phyloP scores from a whole-genome alignment of 2,888 invertebrate genomes.

The Sarcophaga variegata region DNA sequence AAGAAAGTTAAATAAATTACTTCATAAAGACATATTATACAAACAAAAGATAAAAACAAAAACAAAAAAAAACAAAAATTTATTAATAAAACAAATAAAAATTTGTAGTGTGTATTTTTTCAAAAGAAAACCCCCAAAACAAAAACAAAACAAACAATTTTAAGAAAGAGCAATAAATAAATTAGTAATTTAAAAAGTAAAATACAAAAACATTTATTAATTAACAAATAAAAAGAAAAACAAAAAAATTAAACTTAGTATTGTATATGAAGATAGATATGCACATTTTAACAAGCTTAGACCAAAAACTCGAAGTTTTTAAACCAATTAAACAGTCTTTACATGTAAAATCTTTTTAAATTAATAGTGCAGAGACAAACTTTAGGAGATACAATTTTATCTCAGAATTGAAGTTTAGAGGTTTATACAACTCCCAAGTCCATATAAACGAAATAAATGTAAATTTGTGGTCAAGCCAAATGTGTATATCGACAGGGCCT shows the following conservation, averaged over 20 bases:
- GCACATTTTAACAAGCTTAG: too few species aligned
- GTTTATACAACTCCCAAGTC: too few species aligned
- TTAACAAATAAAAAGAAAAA: too few species aligned
- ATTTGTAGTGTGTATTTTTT: slow-evolving; percentile 68
- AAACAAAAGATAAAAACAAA: background rate
- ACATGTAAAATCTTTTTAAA: too few species aligned
- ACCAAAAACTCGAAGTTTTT: too few species aligned
- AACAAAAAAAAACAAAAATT: slow-evolving; percentile 31
- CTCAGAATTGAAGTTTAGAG: too few species aligned
- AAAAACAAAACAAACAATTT: slow-evolving; percentile 59
- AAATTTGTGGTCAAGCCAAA: too few species aligned
- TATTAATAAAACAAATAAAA: slow-evolving; percentile 35
- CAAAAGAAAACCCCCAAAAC: slow-evolving; percentile 63
- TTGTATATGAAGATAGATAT: slow-evolving; percentile 29
- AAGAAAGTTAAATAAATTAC: slow-evolving; percentile 21
- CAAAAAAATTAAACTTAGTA: slow-evolving; percentile 35
- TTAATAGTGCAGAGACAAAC: too few species aligned
- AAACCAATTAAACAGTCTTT: too few species aligned
- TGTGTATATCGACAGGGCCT: too few species aligned
- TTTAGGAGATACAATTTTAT: too few species aligned
- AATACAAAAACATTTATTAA: background rate
- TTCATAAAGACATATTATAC: slow-evolving; percentile 24
- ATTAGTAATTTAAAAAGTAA: slow-evolving; percentile 42
- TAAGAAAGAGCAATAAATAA: slow-evolving; percentile 66
- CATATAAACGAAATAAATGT: too few species aligned